Evolutionary conservation across 2,113 vertebrate genomes (phyloP).

Genomic region (Dipodomys spectabilis): DNA sequence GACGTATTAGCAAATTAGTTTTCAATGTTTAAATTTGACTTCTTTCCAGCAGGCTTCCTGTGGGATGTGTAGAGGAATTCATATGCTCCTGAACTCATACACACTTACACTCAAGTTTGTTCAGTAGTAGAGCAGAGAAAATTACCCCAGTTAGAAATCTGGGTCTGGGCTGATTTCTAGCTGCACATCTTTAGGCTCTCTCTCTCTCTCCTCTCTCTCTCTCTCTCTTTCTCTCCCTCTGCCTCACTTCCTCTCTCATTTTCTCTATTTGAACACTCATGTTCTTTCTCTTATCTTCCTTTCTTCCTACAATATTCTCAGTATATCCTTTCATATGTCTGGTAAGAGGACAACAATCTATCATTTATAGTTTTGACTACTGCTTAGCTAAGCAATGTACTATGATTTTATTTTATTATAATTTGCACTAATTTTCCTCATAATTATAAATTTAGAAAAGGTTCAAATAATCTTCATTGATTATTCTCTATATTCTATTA

Average conservation of each 20-base stretch:
- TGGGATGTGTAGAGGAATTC: neutral
- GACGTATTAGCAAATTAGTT: conserved; percentile 9
- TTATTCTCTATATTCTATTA: neutral
- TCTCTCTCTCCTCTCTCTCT: neutral
- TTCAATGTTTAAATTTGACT: conserved; percentile 20
- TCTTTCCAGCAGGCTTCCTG: neutral
- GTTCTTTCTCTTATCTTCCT: neutral
- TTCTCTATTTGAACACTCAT: neutral
- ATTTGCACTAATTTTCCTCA: conserved; percentile 22
- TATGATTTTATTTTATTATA: neutral
- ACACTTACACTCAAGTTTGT: neutral
- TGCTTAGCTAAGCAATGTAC: neutral
- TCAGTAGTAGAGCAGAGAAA: neutral
- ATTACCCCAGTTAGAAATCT: neutral
- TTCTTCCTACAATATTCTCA: neutral
- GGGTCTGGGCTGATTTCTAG: neutral
- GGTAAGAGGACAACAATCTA: neutral
- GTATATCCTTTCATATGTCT: neutral
- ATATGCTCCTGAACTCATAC: neutral
- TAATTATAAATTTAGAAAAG: neutral
- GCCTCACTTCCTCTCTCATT: neutral
- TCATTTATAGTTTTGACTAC: neutral
- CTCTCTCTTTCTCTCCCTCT: too few species aligned
- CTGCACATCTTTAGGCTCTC: neutral
- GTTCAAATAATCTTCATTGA: neutral